A percentile compares a stretch with the other conserved stretches of the same genome.
Evolutionary conservation across 2,888 invertebrate genomes (phyloP).

Genomic region (Scaptomyza flava): DNA sequence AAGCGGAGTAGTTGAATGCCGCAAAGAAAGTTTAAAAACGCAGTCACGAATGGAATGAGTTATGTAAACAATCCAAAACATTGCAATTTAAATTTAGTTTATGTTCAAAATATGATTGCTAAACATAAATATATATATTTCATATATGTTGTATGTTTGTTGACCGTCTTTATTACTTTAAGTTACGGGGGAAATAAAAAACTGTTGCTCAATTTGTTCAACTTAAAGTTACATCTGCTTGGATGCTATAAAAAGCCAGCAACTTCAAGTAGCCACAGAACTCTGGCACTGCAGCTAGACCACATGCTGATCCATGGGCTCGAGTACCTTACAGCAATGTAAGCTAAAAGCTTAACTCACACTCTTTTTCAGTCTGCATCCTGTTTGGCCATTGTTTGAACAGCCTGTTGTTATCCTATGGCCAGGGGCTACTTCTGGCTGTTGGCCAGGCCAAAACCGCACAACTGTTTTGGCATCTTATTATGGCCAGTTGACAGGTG

Average conservation of each 20-base stretch:
- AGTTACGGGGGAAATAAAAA: background rate
- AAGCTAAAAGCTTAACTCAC: slow-evolving; percentile 14
- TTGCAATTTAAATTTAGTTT: background rate
- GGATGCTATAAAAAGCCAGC: too few species aligned
- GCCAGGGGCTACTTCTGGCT: slow-evolving; percentile 22
- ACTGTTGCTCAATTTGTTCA: too few species aligned
- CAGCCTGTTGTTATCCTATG: slow-evolving; percentile 42
- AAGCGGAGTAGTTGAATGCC: background rate
- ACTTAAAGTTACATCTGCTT: background rate
- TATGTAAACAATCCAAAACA: slow-evolving; percentile 7
- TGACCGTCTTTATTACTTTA: too few species aligned
- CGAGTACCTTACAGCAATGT: slow-evolving; percentile 10
- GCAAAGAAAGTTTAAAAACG: background rate
- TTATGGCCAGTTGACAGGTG: slow-evolving; percentile 76
- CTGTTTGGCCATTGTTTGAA: slow-evolving; percentile 13
- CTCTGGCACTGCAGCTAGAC: slow-evolving; percentile 19
- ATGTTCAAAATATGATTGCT: background rate
- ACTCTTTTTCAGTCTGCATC: slow-evolving; percentile 2
- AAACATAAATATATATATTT: slow-evolving; percentile 3
- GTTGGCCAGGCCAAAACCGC: slow-evolving; percentile 66
- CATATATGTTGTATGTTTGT: background rate
- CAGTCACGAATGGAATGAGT: background rate
- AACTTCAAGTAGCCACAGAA: background rate
- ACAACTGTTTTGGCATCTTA: slow-evolving; percentile 81
- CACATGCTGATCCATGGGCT: slow-evolving; percentile 18